These are phyloP conservation scores for Vesta saturnalis DNA, from an alignment of 2,888 invertebrate genomes.

Conservation along the genomic window DNA sequence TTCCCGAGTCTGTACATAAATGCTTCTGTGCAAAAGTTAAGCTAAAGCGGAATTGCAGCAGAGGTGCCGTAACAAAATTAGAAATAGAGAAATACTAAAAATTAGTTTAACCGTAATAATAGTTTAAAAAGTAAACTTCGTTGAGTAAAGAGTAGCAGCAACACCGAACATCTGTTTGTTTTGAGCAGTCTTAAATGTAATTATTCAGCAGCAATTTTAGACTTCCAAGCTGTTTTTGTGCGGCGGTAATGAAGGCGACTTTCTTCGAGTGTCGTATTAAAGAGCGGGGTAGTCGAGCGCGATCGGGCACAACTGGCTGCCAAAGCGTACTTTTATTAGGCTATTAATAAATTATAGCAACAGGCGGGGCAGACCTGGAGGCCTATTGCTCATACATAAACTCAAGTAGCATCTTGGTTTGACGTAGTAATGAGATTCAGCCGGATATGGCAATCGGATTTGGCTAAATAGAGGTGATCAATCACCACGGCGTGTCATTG, in stretches of 20 bases:
- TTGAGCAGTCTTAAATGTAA: slow-evolving; percentile 56
- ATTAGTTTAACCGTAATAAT: background rate
- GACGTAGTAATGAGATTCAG: slow-evolving; percentile 64
- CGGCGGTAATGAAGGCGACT: slow-evolving; percentile 53
- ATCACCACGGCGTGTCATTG: slow-evolving; percentile 60
- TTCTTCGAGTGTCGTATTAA: slow-evolving; percentile 56
- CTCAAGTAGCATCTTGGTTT: slow-evolving; percentile 63
- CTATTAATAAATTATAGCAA: slow-evolving; percentile 65
- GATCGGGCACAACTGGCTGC: slow-evolving; percentile 57
- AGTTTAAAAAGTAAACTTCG: background rate
- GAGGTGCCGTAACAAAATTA: background rate
- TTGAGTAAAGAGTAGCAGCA: slow-evolving; percentile 10
- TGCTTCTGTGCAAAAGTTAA: slow-evolving; percentile 32
- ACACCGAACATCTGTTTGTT: slow-evolving; percentile 47
- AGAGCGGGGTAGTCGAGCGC: slow-evolving; percentile 52
- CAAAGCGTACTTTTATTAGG: slow-evolving; percentile 62
- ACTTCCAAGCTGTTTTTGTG: slow-evolving; percentile 53
- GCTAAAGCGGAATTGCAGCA: slow-evolving; percentile 1
- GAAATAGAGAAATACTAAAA: background rate
- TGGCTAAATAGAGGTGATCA: slow-evolving; percentile 61
- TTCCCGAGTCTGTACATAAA: slow-evolving; percentile 43
- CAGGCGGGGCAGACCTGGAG: slow-evolving; percentile 57
- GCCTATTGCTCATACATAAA: slow-evolving; percentile 63
- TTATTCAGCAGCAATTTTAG: slow-evolving; percentile 54
- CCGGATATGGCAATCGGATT: slow-evolving; percentile 63